A percentile compares a stretch with the other conserved stretches of the same genome.
phyloP scores from a whole-genome alignment of 1,140 invertebrate species.

The Rhynchophorus ferrugineus region DNA sequence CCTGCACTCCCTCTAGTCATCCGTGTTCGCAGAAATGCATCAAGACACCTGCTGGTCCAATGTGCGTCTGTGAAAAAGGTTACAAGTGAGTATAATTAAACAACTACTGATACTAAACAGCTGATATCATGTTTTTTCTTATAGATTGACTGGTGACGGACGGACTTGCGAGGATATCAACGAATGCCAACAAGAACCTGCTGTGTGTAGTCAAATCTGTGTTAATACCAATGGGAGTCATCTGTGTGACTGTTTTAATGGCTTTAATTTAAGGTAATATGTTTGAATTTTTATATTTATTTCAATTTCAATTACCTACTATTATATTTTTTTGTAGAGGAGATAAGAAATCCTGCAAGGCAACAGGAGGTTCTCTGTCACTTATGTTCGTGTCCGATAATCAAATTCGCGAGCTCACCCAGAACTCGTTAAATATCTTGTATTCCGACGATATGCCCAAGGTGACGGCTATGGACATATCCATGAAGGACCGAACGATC shows the following conservation, averaged over 20 bases:
- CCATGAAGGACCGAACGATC: slow-evolving; percentile 36
- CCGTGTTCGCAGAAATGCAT: slow-evolving; percentile 56
- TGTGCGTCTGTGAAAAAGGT: slow-evolving; percentile 61
- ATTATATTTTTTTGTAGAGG: slow-evolving; percentile 35
- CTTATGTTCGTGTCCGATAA: slow-evolving; percentile 46
- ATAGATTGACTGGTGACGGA: slow-evolving; percentile 39
- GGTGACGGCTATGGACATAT: slow-evolving; percentile 47
- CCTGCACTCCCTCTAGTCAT: slow-evolving; percentile 47
- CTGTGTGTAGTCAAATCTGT: slow-evolving; percentile 45
- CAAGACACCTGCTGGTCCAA: slow-evolving; percentile 58
- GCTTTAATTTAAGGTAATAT: slow-evolving; percentile 56
- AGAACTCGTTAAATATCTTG: slow-evolving; percentile 37
- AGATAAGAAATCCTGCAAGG: slow-evolving; percentile 67
- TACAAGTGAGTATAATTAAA: slow-evolving; percentile 39
- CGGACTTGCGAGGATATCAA: slow-evolving; percentile 58
- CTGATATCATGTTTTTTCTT: slow-evolving; percentile 2
- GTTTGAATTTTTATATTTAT: slow-evolving; percentile 8
- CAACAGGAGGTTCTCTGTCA: slow-evolving; percentile 43
- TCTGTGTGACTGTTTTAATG: slow-evolving; percentile 67
- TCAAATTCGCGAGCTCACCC: slow-evolving; percentile 46
- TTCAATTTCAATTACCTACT: slow-evolving; percentile 1
- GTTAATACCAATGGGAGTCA: slow-evolving; percentile 38
- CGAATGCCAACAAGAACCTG: slow-evolving; percentile 52
- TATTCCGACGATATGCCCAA: slow-evolving; percentile 40
- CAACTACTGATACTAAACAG: not conserved